Evolutionary conservation across 2,888 invertebrate genomes (phyloP), one percentile per base, ranked within the genome.

Genomic region (Athalia cordata): DNA sequence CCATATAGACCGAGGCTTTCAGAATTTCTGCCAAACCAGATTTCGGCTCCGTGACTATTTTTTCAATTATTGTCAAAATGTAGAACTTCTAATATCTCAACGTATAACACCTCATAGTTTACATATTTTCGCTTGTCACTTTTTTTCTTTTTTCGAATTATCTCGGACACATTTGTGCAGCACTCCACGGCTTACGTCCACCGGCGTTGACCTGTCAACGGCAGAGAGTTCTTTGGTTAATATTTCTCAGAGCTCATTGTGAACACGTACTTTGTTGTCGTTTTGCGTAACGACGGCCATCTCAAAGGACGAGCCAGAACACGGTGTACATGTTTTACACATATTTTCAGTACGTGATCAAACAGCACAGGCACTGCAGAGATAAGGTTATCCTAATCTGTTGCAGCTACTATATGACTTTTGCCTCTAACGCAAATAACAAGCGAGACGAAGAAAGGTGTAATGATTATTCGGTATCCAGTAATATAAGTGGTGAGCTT

Each of bases 311-410:
- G 52, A 65, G 29, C 50, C 15, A 52, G 50, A 67, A 11, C 5
- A 29, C 57, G 57, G 45, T 57, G 49, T 70, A 43, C 15, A 43
- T 7, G 11, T 55, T 55, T 43, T 50, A 55, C 70, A 70, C 43
- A n/a, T 72, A 47, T 59, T 59, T 45, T 72, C 72, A 47, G 47
- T 47, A 57, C 11, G 59, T 57, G 72, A 72, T 72, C 72, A 72
- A 72, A 59, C 43, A 47, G 59, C 72, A n/a, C 55, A 70, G 52
- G 1, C n/a, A 55, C 70, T 70, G 55, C 43, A 55, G 5, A 43
- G 55, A 55, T 45, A 29, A 70, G 45, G 52, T 13, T 59, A 72
- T 72, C 47, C 45, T 6, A 55, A 70, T 70, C 70, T 70, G 6
- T 45, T 59, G n/a, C 72, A 59, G 59, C 59, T n/a, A 8, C 52